Base-by-base conservation (phyloP, 2,797 vertebrate species). In the Phrynocephalus vlangalii region DNA sequence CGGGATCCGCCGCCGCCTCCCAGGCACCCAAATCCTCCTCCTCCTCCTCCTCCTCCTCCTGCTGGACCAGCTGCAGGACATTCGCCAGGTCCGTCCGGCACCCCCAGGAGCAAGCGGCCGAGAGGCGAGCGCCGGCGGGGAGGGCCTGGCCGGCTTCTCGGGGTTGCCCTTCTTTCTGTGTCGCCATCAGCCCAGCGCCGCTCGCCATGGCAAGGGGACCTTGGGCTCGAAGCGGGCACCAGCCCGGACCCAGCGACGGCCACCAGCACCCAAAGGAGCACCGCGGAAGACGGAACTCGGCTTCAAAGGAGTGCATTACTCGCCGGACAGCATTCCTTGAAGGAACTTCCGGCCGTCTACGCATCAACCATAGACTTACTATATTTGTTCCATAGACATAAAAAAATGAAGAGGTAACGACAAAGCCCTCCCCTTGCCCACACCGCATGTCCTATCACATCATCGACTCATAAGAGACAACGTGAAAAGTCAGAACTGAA, bases 91-190 rank as follows among this genome's bases (percentile, higher is more conserved):
- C 91, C 52, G 24, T 38, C 8, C 68, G 85, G 24, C 91, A 93
- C 28, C 28, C 5, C 94, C 93, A 94, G 2, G 92, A 94, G 82
- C 93, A 93, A 22, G 24, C 56, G 60, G 38, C 90, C 11, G 56
- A n/a, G 30, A 94, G 28, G 0, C 38, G 56, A 33, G 67, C 48
- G 50, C 50, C 7, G 33, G 5, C 60, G 2, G 50, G 7, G 28
- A 18, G 13, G 26, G 66, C 18, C 48, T 50, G 26, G 60, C 80
- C 24, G 50, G 26, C 11, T 26, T 1, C 15, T 10, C 9, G 2
- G 5, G 6, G 0, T 0, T 50, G 38, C 1, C 26, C 38, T 3
- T 56, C 15, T 1, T 5, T 3, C 3, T 15, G 3, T 1, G 9
- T 18, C 16, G 33, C 52, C 52, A 2, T 84, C 78, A 28, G 11